phyloP scores from a whole-genome alignment of 2,113 vertebrate species.

The Sturnus vulgaris region DNA sequence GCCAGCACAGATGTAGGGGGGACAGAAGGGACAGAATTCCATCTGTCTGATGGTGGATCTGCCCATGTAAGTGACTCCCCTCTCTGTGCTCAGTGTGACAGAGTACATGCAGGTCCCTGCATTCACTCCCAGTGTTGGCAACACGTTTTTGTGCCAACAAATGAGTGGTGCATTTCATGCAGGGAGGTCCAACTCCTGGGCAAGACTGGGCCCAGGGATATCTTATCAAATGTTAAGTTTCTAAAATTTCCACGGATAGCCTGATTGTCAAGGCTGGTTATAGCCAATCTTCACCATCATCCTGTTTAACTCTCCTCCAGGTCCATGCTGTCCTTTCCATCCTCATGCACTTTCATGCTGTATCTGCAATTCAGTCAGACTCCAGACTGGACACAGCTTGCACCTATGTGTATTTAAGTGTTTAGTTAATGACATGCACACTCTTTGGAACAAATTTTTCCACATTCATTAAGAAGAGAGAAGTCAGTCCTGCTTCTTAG shows the following conservation, averaged over 20 bases:
- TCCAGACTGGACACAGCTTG: background rate
- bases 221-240: background rate
- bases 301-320: background rate
- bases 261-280: background rate
- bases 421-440: background rate
- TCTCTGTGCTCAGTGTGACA: background rate
- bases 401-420: background rate
- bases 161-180: accelerated
- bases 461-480: background rate
- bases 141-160: background rate
- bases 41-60: background rate
- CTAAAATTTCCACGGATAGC: background rate
- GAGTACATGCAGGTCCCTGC: accelerated
- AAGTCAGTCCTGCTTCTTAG: background rate
- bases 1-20: accelerated
- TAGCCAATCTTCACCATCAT: background rate
- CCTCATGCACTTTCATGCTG: background rate
- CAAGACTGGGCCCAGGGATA: background rate
- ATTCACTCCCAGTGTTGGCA: accelerated
- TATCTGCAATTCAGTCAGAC: background rate
- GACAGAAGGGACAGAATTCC: background rate
- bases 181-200: background rate
- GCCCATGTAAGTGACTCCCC: background rate
- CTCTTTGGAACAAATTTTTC: background rate
- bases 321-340: background rate